phyloP scores from a whole-genome alignment of 2,888 invertebrate species.

The Tricholauxania praeusta region DNA sequence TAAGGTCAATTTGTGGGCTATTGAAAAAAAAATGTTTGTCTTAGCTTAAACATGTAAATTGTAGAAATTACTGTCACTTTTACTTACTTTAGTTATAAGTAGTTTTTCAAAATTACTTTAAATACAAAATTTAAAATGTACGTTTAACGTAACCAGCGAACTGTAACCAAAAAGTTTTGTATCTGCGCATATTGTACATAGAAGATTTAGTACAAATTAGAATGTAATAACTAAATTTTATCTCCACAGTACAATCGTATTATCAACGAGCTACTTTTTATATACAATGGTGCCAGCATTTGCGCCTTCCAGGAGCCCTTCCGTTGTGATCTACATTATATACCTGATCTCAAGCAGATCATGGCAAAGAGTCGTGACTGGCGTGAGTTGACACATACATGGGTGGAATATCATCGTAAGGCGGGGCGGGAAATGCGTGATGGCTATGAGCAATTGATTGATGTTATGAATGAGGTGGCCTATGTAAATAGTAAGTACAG shows the following conservation, averaged over 20 bases:
- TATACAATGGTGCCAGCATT: conserved; percentile 87
- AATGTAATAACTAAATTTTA: conserved; percentile 19
- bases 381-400: conserved; percentile 88
- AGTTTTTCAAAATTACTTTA: not conserved
- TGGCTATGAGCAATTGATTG: conserved; percentile 82
- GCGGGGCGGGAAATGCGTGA: conserved; percentile 85
- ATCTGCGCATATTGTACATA: not conserved
- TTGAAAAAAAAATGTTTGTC: no score
- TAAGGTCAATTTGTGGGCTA: no score
- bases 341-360: conserved; percentile 81
- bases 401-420: conserved; percentile 91
- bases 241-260: conserved; percentile 82
- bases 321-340: conserved; percentile 82
- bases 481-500: conserved; percentile 79
- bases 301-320: conserved; percentile 88
- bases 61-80: no score
- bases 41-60: no score
- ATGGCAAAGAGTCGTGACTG: conserved; percentile 88
- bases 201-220: not conserved
- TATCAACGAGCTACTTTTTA: conserved; percentile 88
- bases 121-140: not conserved
- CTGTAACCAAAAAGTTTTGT: not conserved
- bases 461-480: conserved; percentile 85
- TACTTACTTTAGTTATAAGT: no score
- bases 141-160: not conserved